Evolutionary conservation across 2,888 invertebrate genomes (phyloP).

Genomic region (Kryphioiulus occultus): DNA sequence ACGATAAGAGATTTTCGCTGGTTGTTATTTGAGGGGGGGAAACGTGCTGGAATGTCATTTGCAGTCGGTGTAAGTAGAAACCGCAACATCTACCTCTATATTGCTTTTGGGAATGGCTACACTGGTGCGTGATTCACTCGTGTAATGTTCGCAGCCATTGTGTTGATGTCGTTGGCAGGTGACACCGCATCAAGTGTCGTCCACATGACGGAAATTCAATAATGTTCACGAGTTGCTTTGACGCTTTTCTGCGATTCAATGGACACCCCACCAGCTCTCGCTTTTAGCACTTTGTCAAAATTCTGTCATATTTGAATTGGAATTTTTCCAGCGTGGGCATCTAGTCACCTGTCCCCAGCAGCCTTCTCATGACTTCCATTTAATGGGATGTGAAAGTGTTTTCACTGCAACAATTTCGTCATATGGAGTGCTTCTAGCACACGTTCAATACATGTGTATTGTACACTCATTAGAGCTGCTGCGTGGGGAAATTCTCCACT

Average conservation of each 20-base stretch:
- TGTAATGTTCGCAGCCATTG: background rate
- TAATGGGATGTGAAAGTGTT: background rate
- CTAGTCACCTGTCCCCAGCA: constrained; percentile 14
- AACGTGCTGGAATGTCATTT: background rate
- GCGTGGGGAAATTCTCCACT: background rate
- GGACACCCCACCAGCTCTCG: background rate
- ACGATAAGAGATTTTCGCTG: background rate
- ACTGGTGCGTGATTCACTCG: background rate
- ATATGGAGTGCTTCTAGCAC: no score
- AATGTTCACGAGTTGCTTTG: background rate
- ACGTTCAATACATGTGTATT: background rate
- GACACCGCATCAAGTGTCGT: constrained; percentile 2
- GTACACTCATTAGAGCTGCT: no score
- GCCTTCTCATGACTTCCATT: background rate
- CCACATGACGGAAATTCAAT: constrained; percentile 23
- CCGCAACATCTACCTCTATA: constrained; percentile 15
- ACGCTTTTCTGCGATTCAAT: constrained; percentile 14
- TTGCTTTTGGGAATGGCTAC: constrained; percentile 23
- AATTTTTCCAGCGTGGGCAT: background rate
- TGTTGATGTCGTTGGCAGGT: constrained; percentile 23
- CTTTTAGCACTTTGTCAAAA: constrained; percentile 14
- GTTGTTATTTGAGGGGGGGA: background rate
- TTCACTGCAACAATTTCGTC: background rate
- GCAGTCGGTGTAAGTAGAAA: constrained; percentile 13
- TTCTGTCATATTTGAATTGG: constrained; percentile 23